Base-by-base conservation (phyloP, 2,113 vertebrate genomes). In the crab-eating macaque (Macaca fascicularis) region DNA sequence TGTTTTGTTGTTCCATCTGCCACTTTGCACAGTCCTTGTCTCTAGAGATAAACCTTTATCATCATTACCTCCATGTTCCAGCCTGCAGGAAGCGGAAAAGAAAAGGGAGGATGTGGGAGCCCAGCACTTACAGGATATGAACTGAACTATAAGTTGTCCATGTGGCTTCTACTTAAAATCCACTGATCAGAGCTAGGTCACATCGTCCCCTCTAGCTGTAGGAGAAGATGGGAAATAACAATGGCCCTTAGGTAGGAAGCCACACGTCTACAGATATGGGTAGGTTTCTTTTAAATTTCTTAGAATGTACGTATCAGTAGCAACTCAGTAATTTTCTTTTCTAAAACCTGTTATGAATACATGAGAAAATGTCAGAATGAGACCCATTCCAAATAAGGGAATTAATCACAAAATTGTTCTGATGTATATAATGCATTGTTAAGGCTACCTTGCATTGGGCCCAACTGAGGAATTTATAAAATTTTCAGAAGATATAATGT, bases 271-370 rank as follows among this genome's bases (percentile, higher is more conserved):
- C 8, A 64, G 30, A 87, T 8, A 43, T 12, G 6, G 20, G 11
- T 61, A 20, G 11, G 48, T n/a, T 69, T 69, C 16, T 69, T 69
- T 69, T 35, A 16, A 69, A 19, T 38, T 32, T 81, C 38, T 48
- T 38, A 74, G 35, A 57, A 55, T 74, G 20, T 14, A 20, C 5
- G 0, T 19, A 38, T 48, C 57, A 57, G 14, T 52, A 75, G 20
- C 48, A 74, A 57, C 13, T 69, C 16, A 89, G 27, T 8, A 83
- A 64, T 16, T 72, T 35, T 17, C 45, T 96, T 97, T 91, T 82
- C 72, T 89, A 85, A 88, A 94, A 70, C 23, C 55, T 82, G 2
- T 38, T 80, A 5, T 64, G 32, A 90, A 20, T 76, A 80, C 17
- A 5, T 76, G 8, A 45, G 6, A 52, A 88, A 32, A 27, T 30